Evolutionary conservation across 2,113 vertebrate genomes (phyloP).

Genomic region (Ameiurus melas): DNA sequence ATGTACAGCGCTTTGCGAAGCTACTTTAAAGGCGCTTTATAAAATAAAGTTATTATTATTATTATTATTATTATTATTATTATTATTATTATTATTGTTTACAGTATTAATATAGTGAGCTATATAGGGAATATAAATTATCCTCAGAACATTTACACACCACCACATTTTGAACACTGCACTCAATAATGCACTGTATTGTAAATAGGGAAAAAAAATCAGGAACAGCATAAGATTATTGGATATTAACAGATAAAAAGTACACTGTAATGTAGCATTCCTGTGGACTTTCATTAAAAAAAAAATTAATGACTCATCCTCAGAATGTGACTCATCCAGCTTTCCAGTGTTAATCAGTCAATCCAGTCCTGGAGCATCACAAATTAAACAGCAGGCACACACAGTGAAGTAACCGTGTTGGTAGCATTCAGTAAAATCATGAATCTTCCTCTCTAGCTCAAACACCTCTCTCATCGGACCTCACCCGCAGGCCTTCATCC

Average conservation of each 20-base stretch:
- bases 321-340: not conserved
- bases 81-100: too few relatives aligned
- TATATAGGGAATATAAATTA: not conserved
- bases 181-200: not conserved
- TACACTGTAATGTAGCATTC: not conserved
- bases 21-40: too few relatives aligned
- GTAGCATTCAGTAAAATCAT: conserved; percentile 2
- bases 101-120: not conserved
- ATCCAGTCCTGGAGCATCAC: not conserved
- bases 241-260: not conserved
- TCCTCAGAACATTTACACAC: not conserved
- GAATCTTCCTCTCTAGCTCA: not conserved
- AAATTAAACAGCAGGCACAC: not conserved
- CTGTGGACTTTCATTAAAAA: not conserved
- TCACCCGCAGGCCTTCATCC: not conserved
- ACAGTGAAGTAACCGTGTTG: not conserved
- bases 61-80: too few relatives aligned
- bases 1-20: too few relatives aligned
- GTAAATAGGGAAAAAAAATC: not conserved
- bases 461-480: not conserved
- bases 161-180: not conserved
- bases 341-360: not conserved
- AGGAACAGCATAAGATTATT: not conserved
- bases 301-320: not conserved
- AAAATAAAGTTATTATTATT: too few relatives aligned